These are phyloP conservation scores for Leucosticte australis DNA, from an alignment of 2,113 vertebrate genomes.

Conservation along the genomic window DNA sequence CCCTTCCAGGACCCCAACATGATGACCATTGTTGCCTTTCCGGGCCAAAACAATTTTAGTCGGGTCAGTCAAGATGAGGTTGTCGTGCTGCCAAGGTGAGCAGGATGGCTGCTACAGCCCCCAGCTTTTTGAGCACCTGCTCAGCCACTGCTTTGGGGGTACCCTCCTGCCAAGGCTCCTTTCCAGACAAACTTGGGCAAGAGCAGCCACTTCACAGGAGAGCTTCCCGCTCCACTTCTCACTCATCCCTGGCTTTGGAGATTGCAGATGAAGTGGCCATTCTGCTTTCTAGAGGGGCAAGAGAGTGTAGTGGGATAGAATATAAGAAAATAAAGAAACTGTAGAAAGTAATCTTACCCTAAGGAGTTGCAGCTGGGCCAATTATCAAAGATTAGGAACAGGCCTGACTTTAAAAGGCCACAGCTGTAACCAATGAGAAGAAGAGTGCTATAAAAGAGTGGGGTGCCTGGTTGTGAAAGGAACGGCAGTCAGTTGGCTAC, in stretches of 20 bases:
- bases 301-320: no score
- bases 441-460: no score
- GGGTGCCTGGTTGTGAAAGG: no score
- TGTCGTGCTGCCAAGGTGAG: background rate
- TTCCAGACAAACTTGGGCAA: background rate
- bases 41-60: background rate
- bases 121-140: rapidly evolving
- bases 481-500: no score
- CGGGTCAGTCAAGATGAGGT: background rate
- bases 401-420: no score
- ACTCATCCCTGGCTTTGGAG: background rate
- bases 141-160: background rate
- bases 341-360: no score
- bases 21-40: background rate
- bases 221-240: background rate
- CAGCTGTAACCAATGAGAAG: no score
- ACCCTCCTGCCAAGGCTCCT: rapidly evolving
- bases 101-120: background rate
- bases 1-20: background rate
- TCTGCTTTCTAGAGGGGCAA: background rate
- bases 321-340: no score
- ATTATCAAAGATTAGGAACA: no score
- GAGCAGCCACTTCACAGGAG: background rate
- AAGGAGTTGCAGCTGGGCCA: no score
- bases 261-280: background rate